A percentile compares a stretch with the other conserved stretches of the same genome.
Conservation (phyloP, 2,888 invertebrate genomes). For the Thera britannica region DNA sequence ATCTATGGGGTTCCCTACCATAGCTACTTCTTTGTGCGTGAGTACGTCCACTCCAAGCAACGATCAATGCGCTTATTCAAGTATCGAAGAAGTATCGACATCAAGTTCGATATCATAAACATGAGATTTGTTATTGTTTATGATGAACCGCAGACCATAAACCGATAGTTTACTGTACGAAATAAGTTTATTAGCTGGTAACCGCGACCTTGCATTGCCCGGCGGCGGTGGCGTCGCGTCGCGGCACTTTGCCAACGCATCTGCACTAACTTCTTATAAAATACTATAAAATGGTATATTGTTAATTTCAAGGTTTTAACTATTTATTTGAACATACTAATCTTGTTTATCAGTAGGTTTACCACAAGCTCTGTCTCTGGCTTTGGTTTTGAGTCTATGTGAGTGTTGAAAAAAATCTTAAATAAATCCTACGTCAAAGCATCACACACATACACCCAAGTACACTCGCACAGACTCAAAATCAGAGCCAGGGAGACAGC, state of each 20-base stretch:
- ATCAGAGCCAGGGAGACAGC: too few species aligned
- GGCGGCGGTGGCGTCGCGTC: conserved; percentile 36
- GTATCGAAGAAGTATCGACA: not conserved
- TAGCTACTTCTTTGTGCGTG: not conserved
- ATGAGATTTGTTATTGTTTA: conserved; percentile 26
- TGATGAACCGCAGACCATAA: conserved; percentile 27
- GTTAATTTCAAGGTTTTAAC: too few species aligned
- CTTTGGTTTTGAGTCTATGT: too few species aligned
- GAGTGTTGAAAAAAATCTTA: too few species aligned
- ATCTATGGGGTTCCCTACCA: too few species aligned
- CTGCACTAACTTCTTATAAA: conserved; percentile 37
- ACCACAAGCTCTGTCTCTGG: too few species aligned
- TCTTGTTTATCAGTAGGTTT: too few species aligned
- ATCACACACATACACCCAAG: too few species aligned
- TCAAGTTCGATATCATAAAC: conserved; percentile 20
- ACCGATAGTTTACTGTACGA: conserved; percentile 37
- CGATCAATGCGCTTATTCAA: not conserved
- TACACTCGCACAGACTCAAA: too few species aligned
- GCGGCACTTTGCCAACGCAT: conserved; percentile 64
- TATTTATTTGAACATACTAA: too few species aligned
- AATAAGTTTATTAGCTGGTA: conserved; percentile 55
- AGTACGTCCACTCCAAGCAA: not conserved
- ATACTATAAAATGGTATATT: conserved; percentile 6
- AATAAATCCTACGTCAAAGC: too few species aligned
- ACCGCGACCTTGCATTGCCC: conserved; percentile 64